These are phyloP conservation scores for Polyommatus icarus DNA, from an alignment of 2,888 invertebrate species.

Conservation along the genomic window DNA sequence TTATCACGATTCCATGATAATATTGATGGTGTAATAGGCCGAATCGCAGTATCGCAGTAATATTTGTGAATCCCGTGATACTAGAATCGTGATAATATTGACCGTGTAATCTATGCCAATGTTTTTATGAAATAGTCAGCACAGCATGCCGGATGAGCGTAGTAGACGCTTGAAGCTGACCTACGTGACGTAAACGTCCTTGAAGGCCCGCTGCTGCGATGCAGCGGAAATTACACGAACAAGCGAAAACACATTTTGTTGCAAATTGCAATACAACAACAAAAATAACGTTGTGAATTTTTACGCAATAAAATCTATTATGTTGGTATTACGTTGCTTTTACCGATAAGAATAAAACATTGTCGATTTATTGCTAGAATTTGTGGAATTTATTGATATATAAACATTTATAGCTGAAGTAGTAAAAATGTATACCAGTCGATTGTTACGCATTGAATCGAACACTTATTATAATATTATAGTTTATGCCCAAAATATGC, in stretches of 20 bases:
- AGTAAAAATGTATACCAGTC: neutral
- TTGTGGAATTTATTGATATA: neutral
- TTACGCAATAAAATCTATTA: neutral
- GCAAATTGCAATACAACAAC: neutral
- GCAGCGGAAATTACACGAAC: conserved; percentile 6
- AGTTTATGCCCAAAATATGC: too few relatives aligned
- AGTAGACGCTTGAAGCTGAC: neutral
- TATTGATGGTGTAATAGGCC: too few relatives aligned
- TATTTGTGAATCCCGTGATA: too few relatives aligned
- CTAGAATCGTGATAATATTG: too few relatives aligned
- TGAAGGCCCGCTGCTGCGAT: neutral
- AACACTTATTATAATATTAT: too few relatives aligned
- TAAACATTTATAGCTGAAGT: neutral
- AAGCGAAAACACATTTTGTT: conserved; percentile 3
- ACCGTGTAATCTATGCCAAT: too few relatives aligned
- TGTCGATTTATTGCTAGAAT: conserved; percentile 2
- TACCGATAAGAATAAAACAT: neutral
- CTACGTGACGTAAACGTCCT: neutral
- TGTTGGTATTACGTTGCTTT: neutral
- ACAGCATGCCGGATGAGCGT: neutral
- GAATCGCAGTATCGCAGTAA: too few relatives aligned
- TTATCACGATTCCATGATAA: too few relatives aligned
- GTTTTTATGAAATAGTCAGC: too few relatives aligned
- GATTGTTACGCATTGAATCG: neutral
- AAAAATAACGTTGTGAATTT: neutral